These are phyloP conservation scores for Drosophila antonietae DNA, from an alignment of 2,888 invertebrate genomes.

Conservation along the genomic window DNA sequence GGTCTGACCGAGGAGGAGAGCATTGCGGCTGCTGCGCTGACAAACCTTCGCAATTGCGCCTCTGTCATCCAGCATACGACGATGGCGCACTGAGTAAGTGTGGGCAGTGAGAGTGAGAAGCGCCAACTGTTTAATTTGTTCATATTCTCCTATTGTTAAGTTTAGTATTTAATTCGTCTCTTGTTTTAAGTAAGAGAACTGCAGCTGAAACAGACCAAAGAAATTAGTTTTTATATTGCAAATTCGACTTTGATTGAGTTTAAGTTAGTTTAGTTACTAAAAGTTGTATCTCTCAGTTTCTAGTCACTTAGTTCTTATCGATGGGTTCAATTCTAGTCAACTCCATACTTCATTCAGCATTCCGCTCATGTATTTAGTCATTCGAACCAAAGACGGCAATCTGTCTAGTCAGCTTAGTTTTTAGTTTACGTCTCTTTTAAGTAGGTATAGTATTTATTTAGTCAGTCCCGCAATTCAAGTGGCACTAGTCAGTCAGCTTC, in stretches of 20 bases:
- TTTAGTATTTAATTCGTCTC: constrained; percentile 60
- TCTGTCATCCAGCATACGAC: constrained; percentile 85
- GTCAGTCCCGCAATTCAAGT: constrained; percentile 46
- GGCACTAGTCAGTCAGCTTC: constrained; percentile 76
- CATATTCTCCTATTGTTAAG: constrained; percentile 56
- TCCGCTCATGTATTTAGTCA: constrained; percentile 46
- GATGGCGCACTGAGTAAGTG: constrained; percentile 76
- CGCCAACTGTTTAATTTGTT: constrained; percentile 55
- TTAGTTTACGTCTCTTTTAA: constrained; percentile 26
- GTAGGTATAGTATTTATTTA: constrained; percentile 38
- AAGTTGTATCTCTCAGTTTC: constrained; percentile 38
- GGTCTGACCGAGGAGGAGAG: constrained; percentile 85
- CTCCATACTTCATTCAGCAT: constrained; percentile 61
- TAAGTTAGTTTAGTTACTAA: constrained; percentile 46
- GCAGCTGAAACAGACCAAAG: constrained; percentile 81
- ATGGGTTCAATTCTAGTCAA: constrained; percentile 68
- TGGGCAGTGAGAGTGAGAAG: neutral
- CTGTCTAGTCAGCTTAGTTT: constrained; percentile 54
- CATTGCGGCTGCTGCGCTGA: constrained; percentile 84
- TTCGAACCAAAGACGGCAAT: constrained; percentile 41
- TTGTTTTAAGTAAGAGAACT: constrained; percentile 48
- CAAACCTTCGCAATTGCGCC: constrained; percentile 84
- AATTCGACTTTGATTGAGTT: constrained; percentile 38
- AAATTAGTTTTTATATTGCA: constrained; percentile 55
- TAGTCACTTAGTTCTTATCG: constrained; percentile 59